Evolutionary conservation across 2,113 vertebrate genomes (phyloP).

Genomic region (Galemys pyrenaicus): DNA sequence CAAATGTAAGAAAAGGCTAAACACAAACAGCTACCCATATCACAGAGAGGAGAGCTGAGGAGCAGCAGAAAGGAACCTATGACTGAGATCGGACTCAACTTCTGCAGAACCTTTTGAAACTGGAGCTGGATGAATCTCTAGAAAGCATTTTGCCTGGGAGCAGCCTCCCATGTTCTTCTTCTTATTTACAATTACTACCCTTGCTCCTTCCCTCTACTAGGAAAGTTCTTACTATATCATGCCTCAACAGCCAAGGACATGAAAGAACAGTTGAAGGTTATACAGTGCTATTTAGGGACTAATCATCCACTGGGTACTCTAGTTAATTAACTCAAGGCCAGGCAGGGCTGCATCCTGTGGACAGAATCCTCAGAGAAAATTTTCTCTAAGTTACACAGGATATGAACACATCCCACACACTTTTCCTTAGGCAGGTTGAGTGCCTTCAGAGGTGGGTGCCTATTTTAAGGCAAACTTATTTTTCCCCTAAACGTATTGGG

Average conservation of each 20-base stretch:
- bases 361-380: background rate
- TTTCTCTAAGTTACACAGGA: background rate
- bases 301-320: background rate
- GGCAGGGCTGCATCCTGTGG: background rate
- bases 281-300: background rate
- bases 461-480: conserved; percentile 48
- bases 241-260: background rate
- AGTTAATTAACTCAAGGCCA: conserved; percentile 44
- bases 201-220: background rate
- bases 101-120: background rate
- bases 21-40: background rate
- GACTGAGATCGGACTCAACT: rapidly evolving
- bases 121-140: background rate
- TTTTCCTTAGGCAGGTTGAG: background rate
- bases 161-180: background rate
- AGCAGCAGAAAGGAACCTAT: background rate
- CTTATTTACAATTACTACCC: background rate
- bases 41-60: background rate
- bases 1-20: background rate
- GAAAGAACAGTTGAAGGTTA: background rate
- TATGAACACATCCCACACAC: background rate
- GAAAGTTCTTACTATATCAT: background rate
- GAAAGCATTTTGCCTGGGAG: background rate
- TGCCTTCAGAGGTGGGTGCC: background rate
- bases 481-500: background rate